Conservation (phyloP, 2,113 vertebrate species). For the Anoura caudifer region DNA sequence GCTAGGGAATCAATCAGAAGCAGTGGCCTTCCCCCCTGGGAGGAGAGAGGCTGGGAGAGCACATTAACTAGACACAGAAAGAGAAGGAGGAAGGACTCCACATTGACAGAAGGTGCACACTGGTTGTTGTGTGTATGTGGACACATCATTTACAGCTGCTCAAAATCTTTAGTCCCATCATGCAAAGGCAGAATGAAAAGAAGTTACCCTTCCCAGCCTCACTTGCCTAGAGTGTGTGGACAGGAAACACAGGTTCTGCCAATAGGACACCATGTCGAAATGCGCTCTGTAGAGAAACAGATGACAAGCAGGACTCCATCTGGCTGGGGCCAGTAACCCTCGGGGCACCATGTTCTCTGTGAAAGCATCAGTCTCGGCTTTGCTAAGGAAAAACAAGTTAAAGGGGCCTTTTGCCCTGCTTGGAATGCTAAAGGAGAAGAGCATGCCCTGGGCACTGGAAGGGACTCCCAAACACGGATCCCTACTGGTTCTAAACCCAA, state of each 20-base stretch:
- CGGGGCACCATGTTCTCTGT: not conserved
- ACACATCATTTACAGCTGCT: not conserved
- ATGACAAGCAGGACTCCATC: not conserved
- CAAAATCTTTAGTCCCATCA: not conserved
- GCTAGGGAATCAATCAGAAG: not conserved
- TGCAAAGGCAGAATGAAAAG: not conserved
- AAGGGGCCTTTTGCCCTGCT: not conserved
- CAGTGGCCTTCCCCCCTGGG: not conserved
- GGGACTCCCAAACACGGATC: not conserved
- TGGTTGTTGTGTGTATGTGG: not conserved
- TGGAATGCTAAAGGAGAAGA: not conserved
- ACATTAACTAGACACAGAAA: not conserved
- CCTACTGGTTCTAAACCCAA: not conserved
- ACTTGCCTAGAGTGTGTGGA: not conserved
- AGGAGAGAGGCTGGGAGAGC: not conserved
- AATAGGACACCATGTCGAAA: fast-evolving
- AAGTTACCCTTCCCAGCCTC: not conserved
- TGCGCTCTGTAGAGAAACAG: not conserved
- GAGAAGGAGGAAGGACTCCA: not conserved
- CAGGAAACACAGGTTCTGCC: not conserved
- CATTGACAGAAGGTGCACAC: not conserved
- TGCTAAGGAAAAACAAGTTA: not conserved
- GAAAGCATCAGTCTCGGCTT: not conserved
- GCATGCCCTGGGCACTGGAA: not conserved
- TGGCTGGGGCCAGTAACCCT: not conserved